A percentile compares a stretch with the other conserved stretches of the same genome.
Evolutionary conservation across 2,888 invertebrate species (phyloP).

Genomic region (Neoaliturus tenellus): DNA sequence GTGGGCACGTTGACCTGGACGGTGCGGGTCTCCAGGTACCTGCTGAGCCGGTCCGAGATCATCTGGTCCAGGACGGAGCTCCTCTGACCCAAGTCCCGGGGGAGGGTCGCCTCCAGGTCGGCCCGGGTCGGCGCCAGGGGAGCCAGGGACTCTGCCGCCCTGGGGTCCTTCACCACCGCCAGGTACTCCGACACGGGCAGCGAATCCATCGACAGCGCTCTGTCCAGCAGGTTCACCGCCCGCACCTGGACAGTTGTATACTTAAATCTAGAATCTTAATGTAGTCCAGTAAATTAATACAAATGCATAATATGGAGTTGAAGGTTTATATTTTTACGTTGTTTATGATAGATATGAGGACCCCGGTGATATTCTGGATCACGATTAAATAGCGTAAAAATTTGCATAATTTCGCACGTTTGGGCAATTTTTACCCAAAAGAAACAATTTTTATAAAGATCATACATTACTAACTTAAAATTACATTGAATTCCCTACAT

Average conservation of each 20-base stretch:
- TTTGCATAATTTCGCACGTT: no score
- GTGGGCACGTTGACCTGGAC: constrained; percentile 86
- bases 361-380: no score
- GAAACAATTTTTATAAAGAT: no score
- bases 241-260: constrained; percentile 68
- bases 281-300: no score
- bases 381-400: no score
- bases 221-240: constrained; percentile 83
- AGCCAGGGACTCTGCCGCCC: background rate
- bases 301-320: no score
- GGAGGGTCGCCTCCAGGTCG: constrained; percentile 79
- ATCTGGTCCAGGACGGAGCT: constrained; percentile 84
- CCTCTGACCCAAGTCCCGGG: constrained; percentile 79
- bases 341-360: no score
- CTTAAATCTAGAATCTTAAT: no score
- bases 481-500: no score
- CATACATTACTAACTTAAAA: no score
- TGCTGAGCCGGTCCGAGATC: constrained; percentile 83
- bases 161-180: constrained; percentile 47
- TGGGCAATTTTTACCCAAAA: no score
- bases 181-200: constrained; percentile 63
- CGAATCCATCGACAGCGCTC: constrained; percentile 81
- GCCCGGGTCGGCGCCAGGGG: constrained; percentile 77
- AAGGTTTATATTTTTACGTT: no score
- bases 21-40: constrained; percentile 86